These are phyloP conservation scores for Rhizoglyphus robini DNA, from an alignment of 1,140 invertebrate species.

Conservation along the genomic window DNA sequence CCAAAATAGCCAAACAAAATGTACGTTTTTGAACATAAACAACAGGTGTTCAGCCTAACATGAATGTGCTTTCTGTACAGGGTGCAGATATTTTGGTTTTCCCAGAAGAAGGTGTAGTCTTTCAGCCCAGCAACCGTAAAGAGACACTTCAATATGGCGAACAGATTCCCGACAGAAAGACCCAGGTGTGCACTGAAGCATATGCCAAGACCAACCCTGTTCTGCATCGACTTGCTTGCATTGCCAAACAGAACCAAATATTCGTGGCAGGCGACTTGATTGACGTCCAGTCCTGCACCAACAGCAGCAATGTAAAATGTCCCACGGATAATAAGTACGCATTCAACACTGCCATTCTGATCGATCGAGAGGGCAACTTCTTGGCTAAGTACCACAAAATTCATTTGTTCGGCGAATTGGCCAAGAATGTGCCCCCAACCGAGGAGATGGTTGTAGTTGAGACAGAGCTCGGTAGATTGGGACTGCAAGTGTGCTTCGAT, in stretches of 20 bases:
- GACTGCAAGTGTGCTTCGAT: slow-evolving; percentile 59
- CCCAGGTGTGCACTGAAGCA: neutral
- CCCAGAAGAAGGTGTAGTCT: slow-evolving; percentile 48
- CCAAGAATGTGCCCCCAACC: slow-evolving; percentile 37
- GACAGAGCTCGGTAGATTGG: slow-evolving; percentile 45
- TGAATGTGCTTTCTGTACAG: slow-evolving; percentile 34
- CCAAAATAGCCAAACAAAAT: slow-evolving; percentile 4
- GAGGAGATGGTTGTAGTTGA: slow-evolving; percentile 45
- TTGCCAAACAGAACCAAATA: slow-evolving; percentile 38
- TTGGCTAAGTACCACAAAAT: slow-evolving; percentile 56
- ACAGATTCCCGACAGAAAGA: slow-evolving; percentile 17
- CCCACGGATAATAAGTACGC: slow-evolving; percentile 36
- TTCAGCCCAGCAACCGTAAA: neutral
- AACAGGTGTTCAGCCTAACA: too few species aligned
- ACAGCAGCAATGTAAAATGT: slow-evolving; percentile 7
- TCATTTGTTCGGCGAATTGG: slow-evolving; percentile 48
- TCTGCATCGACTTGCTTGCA: slow-evolving; percentile 41
- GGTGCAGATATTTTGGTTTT: slow-evolving; percentile 64
- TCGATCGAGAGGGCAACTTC: slow-evolving; percentile 46
- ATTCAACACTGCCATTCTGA: slow-evolving; percentile 62
- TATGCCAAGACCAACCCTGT: slow-evolving; percentile 19
- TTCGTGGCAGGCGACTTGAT: slow-evolving; percentile 57
- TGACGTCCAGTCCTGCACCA: slow-evolving; percentile 35
- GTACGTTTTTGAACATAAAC: neutral
- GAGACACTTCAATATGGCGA: neutral